These are phyloP conservation scores for Salvelinus alpinus DNA, from an alignment of 2,113 vertebrate genomes.

Conservation along the genomic window DNA sequence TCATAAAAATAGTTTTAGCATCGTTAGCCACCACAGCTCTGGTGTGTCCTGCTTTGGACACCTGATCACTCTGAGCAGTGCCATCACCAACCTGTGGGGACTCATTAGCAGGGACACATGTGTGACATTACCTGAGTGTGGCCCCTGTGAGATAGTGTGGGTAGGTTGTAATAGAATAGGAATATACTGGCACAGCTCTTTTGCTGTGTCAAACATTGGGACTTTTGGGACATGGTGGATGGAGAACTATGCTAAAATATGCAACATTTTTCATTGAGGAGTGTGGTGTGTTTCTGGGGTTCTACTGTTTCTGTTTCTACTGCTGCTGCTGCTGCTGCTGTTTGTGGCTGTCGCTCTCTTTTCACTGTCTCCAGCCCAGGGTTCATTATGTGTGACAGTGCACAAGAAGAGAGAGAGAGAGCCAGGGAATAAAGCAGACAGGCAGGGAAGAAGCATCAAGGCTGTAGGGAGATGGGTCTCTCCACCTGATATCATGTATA, in stretches of 20 bases:
- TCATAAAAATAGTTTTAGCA: not conserved
- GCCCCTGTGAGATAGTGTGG: slow-evolving; percentile 36
- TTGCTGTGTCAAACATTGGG: slow-evolving; percentile 43
- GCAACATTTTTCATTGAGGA: slow-evolving; percentile 51
- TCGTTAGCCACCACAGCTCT: not conserved
- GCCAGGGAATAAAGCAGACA: slow-evolving; percentile 52
- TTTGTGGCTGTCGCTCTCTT: not conserved
- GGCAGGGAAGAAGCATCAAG: slow-evolving; percentile 26
- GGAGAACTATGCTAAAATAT: slow-evolving; percentile 74
- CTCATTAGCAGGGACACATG: slow-evolving; percentile 51
- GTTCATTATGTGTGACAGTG: slow-evolving; percentile 72
- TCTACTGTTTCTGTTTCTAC: slow-evolving; percentile 52
- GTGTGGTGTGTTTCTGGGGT: slow-evolving; percentile 40
- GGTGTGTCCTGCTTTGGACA: not conserved
- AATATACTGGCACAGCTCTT: slow-evolving; percentile 34
- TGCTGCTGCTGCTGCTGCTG: slow-evolving; percentile 43
- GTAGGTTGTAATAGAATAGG: slow-evolving; percentile 57
- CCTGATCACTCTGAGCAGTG: not conserved
- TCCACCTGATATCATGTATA: slow-evolving; percentile 68
- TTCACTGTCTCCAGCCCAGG: slow-evolving; percentile 46
- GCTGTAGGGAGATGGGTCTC: slow-evolving; percentile 41
- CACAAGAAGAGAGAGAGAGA: slow-evolving; percentile 35
- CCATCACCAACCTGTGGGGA: slow-evolving; percentile 23
- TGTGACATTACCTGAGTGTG: slow-evolving; percentile 54
- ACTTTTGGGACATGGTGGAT: not conserved